These are phyloP conservation scores for Barypeithes pellucidus DNA, from an alignment of 2,888 invertebrate species.

Conservation along the genomic window DNA sequence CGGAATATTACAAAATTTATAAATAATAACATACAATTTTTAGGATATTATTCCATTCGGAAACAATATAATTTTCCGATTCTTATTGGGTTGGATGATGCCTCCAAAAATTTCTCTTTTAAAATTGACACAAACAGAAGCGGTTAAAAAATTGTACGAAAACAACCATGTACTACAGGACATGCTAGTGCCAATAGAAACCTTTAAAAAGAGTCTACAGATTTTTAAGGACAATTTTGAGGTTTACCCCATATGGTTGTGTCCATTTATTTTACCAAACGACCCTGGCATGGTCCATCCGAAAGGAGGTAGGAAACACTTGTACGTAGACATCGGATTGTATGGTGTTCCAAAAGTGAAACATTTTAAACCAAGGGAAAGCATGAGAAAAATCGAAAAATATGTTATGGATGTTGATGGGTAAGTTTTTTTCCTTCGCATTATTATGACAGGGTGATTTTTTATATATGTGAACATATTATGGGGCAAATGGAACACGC, in stretches of 20 bases:
- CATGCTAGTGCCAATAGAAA: slow-evolving; percentile 82
- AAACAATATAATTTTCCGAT: slow-evolving; percentile 82
- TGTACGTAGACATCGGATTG: slow-evolving; percentile 88
- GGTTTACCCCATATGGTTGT: slow-evolving; percentile 87
- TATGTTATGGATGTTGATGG: slow-evolving; percentile 80
- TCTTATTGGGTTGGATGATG: slow-evolving; percentile 85
- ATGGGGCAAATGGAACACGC: no score
- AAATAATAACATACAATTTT: slow-evolving; percentile 11
- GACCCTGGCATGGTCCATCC: slow-evolving; percentile 83
- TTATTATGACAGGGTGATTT: no score
- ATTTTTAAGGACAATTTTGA: slow-evolving; percentile 78
- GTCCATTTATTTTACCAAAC: slow-evolving; percentile 82
- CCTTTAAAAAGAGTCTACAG: slow-evolving; percentile 75
- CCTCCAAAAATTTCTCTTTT: slow-evolving; percentile 88
- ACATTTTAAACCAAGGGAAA: slow-evolving; percentile 76
- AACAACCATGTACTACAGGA: slow-evolving; percentile 86
- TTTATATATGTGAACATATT: no score
- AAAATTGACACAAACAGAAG: slow-evolving; percentile 83
- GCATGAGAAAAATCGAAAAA: slow-evolving; percentile 80
- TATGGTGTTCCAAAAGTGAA: slow-evolving; percentile 83
- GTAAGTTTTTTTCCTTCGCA: slow-evolving; percentile 67
- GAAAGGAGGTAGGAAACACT: slow-evolving; percentile 15
- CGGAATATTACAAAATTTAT: not conserved
- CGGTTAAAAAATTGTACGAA: slow-evolving; percentile 82
- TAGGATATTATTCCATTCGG: slow-evolving; percentile 90